Conservation (phyloP, 1,140 invertebrate genomes). For the Caenorhabditis inopinata region DNA sequence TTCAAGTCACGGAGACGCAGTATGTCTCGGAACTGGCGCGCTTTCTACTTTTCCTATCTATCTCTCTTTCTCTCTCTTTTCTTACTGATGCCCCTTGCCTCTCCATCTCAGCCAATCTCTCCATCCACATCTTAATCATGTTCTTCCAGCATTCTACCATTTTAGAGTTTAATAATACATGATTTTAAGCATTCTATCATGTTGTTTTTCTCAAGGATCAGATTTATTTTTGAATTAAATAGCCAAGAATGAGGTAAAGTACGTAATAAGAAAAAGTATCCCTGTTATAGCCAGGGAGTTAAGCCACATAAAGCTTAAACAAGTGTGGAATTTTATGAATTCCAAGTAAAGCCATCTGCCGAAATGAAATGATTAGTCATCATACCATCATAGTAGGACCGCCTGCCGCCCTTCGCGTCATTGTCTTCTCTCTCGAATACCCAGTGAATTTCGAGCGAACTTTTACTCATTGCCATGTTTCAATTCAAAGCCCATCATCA, state of each 20-base stretch:
- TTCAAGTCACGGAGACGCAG: background rate
- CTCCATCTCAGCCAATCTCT: no score
- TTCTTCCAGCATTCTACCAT: background rate
- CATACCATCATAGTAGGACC: background rate
- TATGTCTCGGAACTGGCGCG: conserved; percentile 22
- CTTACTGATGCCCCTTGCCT: no score
- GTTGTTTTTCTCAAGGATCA: no score
- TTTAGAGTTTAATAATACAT: no score
- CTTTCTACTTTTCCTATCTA: background rate
- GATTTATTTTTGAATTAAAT: no score
- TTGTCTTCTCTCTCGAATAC: background rate
- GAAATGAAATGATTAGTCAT: conserved; percentile 33
- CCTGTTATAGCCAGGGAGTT: no score
- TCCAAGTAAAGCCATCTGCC: no score
- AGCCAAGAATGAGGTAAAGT: no score
- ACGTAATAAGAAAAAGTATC: no score
- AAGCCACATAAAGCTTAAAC: no score
- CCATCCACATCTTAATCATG: background rate
- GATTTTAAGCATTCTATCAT: no score
- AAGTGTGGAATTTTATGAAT: no score
- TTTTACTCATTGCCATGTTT: background rate
- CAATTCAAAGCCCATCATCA: background rate
- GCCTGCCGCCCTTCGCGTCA: background rate
- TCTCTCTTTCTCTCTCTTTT: background rate
- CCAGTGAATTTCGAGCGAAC: background rate